phyloP scores from a whole-genome alignment of 2,113 vertebrate species.

The Chrysochloris asiatica region DNA sequence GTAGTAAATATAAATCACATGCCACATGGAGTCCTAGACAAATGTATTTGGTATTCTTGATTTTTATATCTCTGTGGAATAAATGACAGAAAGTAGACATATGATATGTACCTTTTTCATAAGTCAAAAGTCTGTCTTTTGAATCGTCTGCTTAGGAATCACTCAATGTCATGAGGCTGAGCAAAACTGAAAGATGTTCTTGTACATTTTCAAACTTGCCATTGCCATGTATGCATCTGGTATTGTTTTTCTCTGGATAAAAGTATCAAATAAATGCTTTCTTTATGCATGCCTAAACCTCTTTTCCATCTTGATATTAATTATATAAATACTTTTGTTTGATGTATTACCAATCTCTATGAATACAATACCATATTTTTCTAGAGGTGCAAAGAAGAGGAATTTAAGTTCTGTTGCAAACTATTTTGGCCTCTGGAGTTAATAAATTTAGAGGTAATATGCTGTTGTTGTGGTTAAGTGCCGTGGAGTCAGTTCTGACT shows the following conservation, averaged over 20 bases:
- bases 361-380: not conserved
- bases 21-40: not conserved
- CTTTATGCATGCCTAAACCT: not conserved
- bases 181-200: conserved; percentile 15
- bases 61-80: not conserved
- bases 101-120: not conserved
- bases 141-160: not conserved
- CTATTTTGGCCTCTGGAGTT: not conserved
- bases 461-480: too few relatives aligned
- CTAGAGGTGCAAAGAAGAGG: not conserved
- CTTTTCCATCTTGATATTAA: not conserved
- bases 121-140: not conserved
- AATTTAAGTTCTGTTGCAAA: not conserved
- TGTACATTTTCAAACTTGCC: not conserved
- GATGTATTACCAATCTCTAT: not conserved
- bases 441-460: not conserved
- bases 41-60: not conserved
- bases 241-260: not conserved
- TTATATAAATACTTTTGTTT: conserved; percentile 5
- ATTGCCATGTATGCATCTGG: not conserved
- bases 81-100: not conserved
- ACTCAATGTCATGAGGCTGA: not conserved
- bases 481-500: too few relatives aligned
- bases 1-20: not conserved
- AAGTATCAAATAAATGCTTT: conserved; percentile 6